A percentile compares a stretch with the other conserved stretches of the same genome.
Conservation (phyloP, 2,797 vertebrate genomes). For the Ceyx erithaca region DNA sequence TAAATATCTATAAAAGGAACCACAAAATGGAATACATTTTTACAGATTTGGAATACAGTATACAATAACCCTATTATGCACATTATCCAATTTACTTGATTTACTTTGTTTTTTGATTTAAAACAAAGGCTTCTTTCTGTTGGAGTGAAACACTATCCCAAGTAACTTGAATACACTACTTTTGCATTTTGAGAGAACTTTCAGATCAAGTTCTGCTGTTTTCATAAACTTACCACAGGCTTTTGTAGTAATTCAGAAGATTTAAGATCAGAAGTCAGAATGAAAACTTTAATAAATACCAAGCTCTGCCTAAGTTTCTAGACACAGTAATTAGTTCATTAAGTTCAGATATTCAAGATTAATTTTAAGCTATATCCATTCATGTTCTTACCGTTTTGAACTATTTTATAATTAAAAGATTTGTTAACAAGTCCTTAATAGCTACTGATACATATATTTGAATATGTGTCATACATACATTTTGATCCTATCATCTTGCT, state of each 20-base stretch:
- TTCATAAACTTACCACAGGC: background rate
- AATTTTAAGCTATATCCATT: background rate
- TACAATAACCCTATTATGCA: background rate
- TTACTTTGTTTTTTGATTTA: no score
- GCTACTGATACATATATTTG: background rate
- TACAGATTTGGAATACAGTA: background rate
- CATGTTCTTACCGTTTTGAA: background rate
- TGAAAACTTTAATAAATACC: background rate
- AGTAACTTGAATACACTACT: background rate
- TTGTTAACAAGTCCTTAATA: background rate
- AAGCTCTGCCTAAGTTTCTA: background rate
- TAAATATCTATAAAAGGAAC: background rate
- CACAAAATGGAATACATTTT: background rate
- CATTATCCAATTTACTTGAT: background rate
- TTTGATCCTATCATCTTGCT: background rate
- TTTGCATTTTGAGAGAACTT: background rate
- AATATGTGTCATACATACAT: background rate
- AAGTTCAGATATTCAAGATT: background rate
- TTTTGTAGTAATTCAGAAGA: background rate
- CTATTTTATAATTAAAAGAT: background rate
- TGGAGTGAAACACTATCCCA: background rate
- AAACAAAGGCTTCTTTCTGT: background rate
- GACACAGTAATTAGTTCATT: background rate
- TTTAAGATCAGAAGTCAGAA: background rate
- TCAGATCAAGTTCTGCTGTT: background rate